Evolutionary conservation across 1,140 invertebrate genomes (phyloP).

Genomic region (Panagrolaimus sp.): DNA sequence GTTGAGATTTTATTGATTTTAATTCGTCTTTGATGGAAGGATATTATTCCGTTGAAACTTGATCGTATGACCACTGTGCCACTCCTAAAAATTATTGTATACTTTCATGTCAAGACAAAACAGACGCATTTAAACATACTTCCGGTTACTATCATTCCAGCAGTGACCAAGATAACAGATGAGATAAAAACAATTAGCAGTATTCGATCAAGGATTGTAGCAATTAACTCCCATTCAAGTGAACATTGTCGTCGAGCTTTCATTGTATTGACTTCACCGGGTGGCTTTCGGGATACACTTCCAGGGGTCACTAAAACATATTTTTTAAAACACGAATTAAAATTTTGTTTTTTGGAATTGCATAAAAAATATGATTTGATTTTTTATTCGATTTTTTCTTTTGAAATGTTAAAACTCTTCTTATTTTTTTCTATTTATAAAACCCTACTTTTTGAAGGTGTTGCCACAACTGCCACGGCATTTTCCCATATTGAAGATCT

Average conservation of each 20-base stretch:
- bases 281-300: not conserved
- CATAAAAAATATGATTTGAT: too few species aligned
- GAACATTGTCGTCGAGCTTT: slow-evolving; percentile 50
- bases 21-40: not conserved
- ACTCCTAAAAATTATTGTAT: too few species aligned
- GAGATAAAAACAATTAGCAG: slow-evolving; percentile 47
- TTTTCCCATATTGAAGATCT: slow-evolving; percentile 44
- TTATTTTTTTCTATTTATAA: too few species aligned
- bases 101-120: too few species aligned
- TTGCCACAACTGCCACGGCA: slow-evolving; percentile 33
- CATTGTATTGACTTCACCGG: slow-evolving; percentile 32
- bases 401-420: too few species aligned
- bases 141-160: slow-evolving; percentile 52
- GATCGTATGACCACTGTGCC: slow-evolving; percentile 51
- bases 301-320: not conserved
- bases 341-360: too few species aligned
- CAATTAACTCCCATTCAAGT: slow-evolving; percentile 56
- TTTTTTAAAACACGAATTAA: too few species aligned
- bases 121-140: too few species aligned
- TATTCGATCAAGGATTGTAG: slow-evolving; percentile 54
- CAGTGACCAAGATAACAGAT: slow-evolving; percentile 48
- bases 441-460: not conserved
- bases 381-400: too few species aligned
- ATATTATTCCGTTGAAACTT: slow-evolving; percentile 10
- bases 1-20: too few species aligned